Evolutionary conservation across 92 coral and sea anemone genomes (phyloP), one percentile per base, ranked within the genome.

Genomic region (Epizoanthus fatuus): DNA sequence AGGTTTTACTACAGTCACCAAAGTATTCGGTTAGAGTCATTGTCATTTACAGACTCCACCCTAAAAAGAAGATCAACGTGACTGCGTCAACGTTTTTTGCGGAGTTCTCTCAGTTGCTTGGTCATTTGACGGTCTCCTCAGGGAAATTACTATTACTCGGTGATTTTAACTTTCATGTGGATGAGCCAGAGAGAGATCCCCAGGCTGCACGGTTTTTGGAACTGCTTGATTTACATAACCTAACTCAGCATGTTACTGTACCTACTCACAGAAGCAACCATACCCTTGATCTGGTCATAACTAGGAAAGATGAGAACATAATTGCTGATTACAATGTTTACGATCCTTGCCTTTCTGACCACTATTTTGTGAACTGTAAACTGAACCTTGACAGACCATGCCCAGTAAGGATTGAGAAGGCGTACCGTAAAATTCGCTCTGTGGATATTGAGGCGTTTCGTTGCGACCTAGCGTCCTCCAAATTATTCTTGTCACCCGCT

Each of bases 121-220:
- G 25, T 3, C 38, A 64, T 64, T 64, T 64, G 70, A 17, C 70
- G 70, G 35, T 64, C 35, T 29, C 35, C 35, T 29, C 35, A 29
- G 35, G 35, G 35, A 29, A 29, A 29, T 29, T 29, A 29, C 35
- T 29, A 29, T 29, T 29, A 29, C 64, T 75, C 19, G 81, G 81
- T 52, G 39, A 75, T 29, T 75, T 75, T 75, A 75, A 75, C 39
- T 55, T 75, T 29, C 81, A 75, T 54, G 81, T 75, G n/a, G 81
- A 75, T 13, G 37, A 75, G 6, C 70, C 81, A 7, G 29, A 55
- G 5, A 37, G 9, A 37, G 81, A 75, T 75, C 65, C 37, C 42
- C 71, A 75, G 14, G 81, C 81, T 4, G 60, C 64, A 16, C n/a
- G 16, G 32, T 75, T 75, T 22, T 32, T 75, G 64, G 81, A 75